Conservation (phyloP, 2,797 vertebrate species). For the Peromyscus eremicus region DNA sequence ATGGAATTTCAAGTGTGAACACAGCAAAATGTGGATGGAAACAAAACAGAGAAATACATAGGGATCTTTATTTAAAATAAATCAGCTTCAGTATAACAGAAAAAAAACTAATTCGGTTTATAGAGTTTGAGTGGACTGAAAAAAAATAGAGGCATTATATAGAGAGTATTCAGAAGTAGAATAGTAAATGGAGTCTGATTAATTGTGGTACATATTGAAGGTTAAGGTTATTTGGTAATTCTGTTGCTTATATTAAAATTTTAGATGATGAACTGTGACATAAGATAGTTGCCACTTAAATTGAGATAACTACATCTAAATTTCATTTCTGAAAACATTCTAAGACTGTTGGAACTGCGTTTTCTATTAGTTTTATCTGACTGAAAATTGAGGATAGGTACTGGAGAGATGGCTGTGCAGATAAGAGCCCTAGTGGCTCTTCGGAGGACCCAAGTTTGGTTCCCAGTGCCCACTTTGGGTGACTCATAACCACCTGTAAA, state of each 20-base stretch:
- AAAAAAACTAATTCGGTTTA: background rate
- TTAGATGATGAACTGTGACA: background rate
- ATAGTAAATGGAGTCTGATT: background rate
- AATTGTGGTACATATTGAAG: slow-evolving; percentile 18
- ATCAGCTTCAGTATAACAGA: background rate
- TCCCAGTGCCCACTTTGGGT: background rate
- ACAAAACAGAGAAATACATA: background rate
- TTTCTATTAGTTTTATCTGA: background rate
- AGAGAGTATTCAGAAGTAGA: background rate
- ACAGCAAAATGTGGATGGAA: background rate
- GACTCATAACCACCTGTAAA: background rate
- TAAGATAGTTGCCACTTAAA: background rate
- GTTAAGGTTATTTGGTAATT: background rate
- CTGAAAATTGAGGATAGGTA: slow-evolving; percentile 11
- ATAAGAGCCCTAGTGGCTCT: background rate
- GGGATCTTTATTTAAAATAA: background rate
- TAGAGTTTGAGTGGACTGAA: background rate
- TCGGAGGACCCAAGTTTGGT: background rate
- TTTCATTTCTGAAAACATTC: slow-evolving; percentile 9
- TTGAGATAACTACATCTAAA: background rate
- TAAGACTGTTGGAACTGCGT: slow-evolving; percentile 32
- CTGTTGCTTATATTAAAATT: slow-evolving; percentile 47
- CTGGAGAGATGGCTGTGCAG: background rate
- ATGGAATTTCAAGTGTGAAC: background rate
- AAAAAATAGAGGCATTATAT: background rate